Percentiles rank a stretch among this genome's conserved stretches.
phyloP scores from a whole-genome alignment of 2,888 invertebrate genomes.

The Ennomos fuscantarius region DNA sequence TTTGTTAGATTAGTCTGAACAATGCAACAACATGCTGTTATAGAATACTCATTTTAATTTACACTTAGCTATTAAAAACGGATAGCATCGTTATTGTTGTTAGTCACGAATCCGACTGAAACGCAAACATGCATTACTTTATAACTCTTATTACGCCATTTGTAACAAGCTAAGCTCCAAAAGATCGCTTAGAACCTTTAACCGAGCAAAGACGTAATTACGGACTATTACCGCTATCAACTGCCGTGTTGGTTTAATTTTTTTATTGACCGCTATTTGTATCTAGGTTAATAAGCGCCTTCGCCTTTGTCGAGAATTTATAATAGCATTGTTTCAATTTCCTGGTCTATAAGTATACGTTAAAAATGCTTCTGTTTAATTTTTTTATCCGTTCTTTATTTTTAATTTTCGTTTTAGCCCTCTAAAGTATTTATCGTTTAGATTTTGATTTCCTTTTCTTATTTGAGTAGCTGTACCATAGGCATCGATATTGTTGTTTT shows the following conservation, averaged over 20 bases:
- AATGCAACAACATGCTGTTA: slow-evolving; percentile 50
- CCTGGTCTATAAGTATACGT: slow-evolving; percentile 24
- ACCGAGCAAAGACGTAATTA: slow-evolving; percentile 57
- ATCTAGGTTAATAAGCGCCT: slow-evolving; percentile 51
- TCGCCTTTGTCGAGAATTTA: slow-evolving; percentile 36
- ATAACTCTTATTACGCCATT: slow-evolving; percentile 45
- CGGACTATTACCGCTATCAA: slow-evolving; percentile 48
- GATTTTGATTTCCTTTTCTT: slow-evolving; percentile 13
- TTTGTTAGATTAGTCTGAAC: slow-evolving; percentile 52
- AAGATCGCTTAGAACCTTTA: slow-evolving; percentile 57
- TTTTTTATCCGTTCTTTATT: slow-evolving; percentile 28
- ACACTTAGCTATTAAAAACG: slow-evolving; percentile 65
- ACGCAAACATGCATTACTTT: slow-evolving; percentile 58
- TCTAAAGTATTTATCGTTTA: slow-evolving; percentile 24
- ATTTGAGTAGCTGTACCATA: slow-evolving; percentile 3
- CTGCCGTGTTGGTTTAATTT: slow-evolving; percentile 56
- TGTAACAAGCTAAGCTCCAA: slow-evolving; percentile 52
- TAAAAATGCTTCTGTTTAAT: slow-evolving; percentile 31
- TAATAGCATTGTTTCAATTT: slow-evolving; percentile 35
- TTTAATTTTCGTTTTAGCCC: slow-evolving; percentile 22
- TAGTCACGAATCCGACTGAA: slow-evolving; percentile 67
- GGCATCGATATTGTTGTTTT: neutral
- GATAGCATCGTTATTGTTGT: slow-evolving; percentile 67
- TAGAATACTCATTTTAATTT: slow-evolving; percentile 59
- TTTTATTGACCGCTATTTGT: slow-evolving; percentile 46